phyloP scores from a whole-genome alignment of 2,888 invertebrate genomes.

The Plagiodera versicolora region DNA sequence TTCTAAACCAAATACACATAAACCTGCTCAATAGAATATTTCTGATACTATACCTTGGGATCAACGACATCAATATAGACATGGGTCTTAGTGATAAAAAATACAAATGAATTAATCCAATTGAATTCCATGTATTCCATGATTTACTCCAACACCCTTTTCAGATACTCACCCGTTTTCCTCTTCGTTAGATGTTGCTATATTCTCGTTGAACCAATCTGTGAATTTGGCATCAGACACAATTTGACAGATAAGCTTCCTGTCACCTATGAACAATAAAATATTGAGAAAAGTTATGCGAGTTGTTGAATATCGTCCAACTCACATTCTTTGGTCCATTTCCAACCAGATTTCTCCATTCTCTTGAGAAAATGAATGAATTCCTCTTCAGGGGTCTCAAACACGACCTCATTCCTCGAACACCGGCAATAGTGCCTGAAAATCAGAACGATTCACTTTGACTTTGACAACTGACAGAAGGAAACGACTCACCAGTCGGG shows the following conservation, averaged over 20 bases:
- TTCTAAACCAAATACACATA: neutral
- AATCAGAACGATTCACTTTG: conserved; percentile 26
- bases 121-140: conserved; percentile 11
- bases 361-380: conserved; percentile 77
- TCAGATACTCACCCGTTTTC: conserved; percentile 55
- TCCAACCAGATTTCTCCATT: conserved; percentile 81
- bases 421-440: conserved; percentile 68
- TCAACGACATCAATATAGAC: conserved; percentile 89
- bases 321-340: conserved; percentile 62
- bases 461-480: neutral
- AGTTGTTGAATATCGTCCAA: no score
- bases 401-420: conserved; percentile 52
- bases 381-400: conserved; percentile 74
- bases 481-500: conserved; percentile 83
- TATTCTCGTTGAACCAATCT: conserved; percentile 80
- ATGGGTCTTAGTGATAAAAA: conserved; percentile 63
- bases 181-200: conserved; percentile 69
- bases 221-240: conserved; percentile 89
- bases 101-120: conserved; percentile 26
- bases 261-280: conserved; percentile 67
- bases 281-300: conserved; percentile 10
- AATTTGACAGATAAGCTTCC: conserved; percentile 79
- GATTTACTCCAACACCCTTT: neutral
- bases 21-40: neutral
- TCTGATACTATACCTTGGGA: conserved; percentile 82